phyloP scores from a whole-genome alignment of 2,888 invertebrate species.

The Cantharis rustica region DNA sequence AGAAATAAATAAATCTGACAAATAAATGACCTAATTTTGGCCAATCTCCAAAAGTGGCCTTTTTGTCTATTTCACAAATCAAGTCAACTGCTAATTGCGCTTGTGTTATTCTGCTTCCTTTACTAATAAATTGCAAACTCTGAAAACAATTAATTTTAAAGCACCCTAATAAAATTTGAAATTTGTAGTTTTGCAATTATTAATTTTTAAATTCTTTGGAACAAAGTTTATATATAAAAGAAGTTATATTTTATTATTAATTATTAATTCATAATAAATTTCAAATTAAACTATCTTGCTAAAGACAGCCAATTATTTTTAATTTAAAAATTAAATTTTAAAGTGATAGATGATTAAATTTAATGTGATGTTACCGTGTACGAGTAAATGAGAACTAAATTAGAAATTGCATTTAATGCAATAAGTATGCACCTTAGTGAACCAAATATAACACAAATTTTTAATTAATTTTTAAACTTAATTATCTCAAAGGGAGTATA shows the following conservation, averaged over 20 bases:
- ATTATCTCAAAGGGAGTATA: not conserved
- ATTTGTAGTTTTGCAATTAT: slow-evolving; percentile 5
- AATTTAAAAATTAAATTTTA: not conserved
- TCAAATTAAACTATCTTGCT: not conserved
- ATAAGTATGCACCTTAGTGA: not conserved
- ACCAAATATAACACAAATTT: not conserved
- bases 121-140: slow-evolving; percentile 17
- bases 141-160: slow-evolving; percentile 21
- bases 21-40: slow-evolving; percentile 19
- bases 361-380: not conserved
- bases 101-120: slow-evolving; percentile 22
- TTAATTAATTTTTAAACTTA: not conserved
- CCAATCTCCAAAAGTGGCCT: slow-evolving; percentile 21
- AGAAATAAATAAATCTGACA: slow-evolving; percentile 19
- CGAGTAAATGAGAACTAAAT: not conserved
- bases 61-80: slow-evolving; percentile 22
- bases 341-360: not conserved
- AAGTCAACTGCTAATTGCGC: slow-evolving; percentile 19
- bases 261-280: not conserved
- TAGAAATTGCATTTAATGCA: not conserved
- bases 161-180: slow-evolving; percentile 11
- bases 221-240: not conserved
- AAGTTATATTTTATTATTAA: not conserved
- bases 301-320: not conserved
- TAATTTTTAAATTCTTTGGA: not conserved